Percentiles rank a stretch among this genome's conserved stretches.
These are phyloP conservation scores for Palythoa grandis DNA, from an alignment of 92 coral and sea anemone genomes.

Conservation along the genomic window DNA sequence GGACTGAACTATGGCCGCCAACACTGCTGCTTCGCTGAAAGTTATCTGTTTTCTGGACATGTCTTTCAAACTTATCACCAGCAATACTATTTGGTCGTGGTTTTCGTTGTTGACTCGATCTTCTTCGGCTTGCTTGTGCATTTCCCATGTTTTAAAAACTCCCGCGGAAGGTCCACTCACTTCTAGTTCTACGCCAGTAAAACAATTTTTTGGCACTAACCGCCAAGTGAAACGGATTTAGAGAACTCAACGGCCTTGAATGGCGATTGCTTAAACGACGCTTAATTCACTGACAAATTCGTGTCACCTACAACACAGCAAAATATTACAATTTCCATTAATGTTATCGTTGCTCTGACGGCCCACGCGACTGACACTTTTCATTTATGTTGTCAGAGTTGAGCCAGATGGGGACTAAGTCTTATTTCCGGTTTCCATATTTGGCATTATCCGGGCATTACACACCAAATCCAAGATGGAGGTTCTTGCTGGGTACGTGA, in stretches of 20 bases:
- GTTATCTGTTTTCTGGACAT: slow-evolving; percentile 25
- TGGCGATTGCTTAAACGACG: not conserved
- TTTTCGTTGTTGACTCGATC: slow-evolving; percentile 54
- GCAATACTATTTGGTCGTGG: slow-evolving; percentile 77
- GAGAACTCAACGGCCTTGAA: not conserved
- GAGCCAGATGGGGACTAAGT: not conserved
- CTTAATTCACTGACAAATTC: not conserved
- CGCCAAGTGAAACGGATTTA: not conserved
- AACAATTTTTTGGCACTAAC: not conserved
- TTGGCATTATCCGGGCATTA: slow-evolving; percentile 71
- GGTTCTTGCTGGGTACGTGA: slow-evolving; percentile 86
- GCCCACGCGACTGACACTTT: slow-evolving; percentile 44
- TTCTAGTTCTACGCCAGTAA: not conserved
- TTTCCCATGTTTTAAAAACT: slow-evolving; percentile 73
- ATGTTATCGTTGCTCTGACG: slow-evolving; percentile 26
- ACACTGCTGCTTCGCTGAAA: slow-evolving; percentile 52
- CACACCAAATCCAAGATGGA: slow-evolving; percentile 73
- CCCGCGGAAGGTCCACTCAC: slow-evolving; percentile 32
- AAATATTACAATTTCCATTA: not conserved
- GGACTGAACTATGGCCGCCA: slow-evolving; percentile 75
- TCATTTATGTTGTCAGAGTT: slow-evolving; percentile 12
- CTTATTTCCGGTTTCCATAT: slow-evolving; percentile 40
- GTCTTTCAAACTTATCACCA: slow-evolving; percentile 70
- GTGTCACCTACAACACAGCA: not conserved
- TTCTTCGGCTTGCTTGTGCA: slow-evolving; percentile 63